Evolutionary conservation across 2,888 invertebrate genomes (phyloP).

Genomic region (Arge pagana): DNA sequence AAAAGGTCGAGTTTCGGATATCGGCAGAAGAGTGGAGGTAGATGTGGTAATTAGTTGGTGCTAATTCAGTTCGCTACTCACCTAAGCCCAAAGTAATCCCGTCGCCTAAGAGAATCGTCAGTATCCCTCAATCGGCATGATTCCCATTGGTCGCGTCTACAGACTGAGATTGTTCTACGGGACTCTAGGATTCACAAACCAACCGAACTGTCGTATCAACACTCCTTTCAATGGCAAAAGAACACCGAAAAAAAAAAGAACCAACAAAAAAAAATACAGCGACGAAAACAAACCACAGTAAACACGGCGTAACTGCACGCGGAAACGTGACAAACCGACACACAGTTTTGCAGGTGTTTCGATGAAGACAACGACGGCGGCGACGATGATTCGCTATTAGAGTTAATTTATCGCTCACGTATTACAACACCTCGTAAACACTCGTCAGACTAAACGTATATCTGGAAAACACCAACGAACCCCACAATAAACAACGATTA

Average conservation of each 20-base stretch:
- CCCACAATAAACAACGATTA: slow-evolving; percentile 48
- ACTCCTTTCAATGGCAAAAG: slow-evolving; percentile 46
- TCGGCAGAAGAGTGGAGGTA: no score
- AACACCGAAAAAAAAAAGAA: slow-evolving; percentile 35
- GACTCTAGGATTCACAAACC: slow-evolving; percentile 54
- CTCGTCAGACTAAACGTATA: slow-evolving; percentile 52
- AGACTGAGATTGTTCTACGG: slow-evolving; percentile 54
- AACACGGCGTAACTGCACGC: slow-evolving; percentile 14
- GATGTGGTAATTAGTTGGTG: neutral
- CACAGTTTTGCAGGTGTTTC: slow-evolving; percentile 41
- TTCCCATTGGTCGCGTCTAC: slow-evolving; percentile 54
- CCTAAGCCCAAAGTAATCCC: slow-evolving; percentile 54
- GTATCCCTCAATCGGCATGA: slow-evolving; percentile 44
- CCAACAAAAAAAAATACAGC: slow-evolving; percentile 37
- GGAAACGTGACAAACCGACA: slow-evolving; percentile 19
- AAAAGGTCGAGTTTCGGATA: no score
- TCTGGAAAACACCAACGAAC: slow-evolving; percentile 57
- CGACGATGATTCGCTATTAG: neutral
- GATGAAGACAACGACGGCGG: no score
- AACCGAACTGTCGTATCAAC: slow-evolving; percentile 50
- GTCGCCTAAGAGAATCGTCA: slow-evolving; percentile 47
- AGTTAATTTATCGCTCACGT: neutral
- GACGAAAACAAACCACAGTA: slow-evolving; percentile 27
- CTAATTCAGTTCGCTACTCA: slow-evolving; percentile 50
- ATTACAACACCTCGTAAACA: slow-evolving; percentile 6